Conservation (phyloP, 2,888 invertebrate genomes). For the Nomada fabriciana region DNA sequence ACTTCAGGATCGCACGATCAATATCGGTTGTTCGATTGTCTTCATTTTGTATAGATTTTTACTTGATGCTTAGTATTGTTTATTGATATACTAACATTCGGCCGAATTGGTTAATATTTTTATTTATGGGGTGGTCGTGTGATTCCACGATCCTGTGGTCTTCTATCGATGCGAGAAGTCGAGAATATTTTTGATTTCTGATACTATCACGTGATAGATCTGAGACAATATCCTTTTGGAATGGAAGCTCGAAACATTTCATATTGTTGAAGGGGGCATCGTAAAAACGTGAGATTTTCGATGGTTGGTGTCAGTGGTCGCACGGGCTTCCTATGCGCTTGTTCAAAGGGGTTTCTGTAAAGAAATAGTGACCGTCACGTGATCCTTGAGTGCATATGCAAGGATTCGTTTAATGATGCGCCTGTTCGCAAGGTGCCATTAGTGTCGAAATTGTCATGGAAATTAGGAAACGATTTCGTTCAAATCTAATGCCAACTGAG, state of each 20-base stretch:
- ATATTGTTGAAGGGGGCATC: not conserved
- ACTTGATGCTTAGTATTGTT: not conserved
- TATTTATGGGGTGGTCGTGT: not conserved
- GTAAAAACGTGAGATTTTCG: slow-evolving; percentile 15
- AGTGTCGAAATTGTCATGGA: not conserved
- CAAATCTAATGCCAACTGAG: not conserved
- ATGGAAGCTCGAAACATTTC: slow-evolving; percentile 25
- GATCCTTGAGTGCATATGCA: not conserved
- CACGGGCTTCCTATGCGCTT: not conserved
- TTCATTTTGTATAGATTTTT: not conserved
- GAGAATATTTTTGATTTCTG: not conserved
- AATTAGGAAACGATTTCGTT: slow-evolving; percentile 24
- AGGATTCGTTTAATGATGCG: not conserved
- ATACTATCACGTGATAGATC: not conserved
- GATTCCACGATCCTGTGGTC: not conserved
- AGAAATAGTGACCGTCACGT: slow-evolving; percentile 47
- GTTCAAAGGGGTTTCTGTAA: slow-evolving; percentile 45
- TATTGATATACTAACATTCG: not conserved
- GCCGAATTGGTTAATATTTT: not conserved
- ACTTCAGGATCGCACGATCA: not conserved
- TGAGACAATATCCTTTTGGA: not conserved
- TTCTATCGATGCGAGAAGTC: not conserved
- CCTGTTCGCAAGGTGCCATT: not conserved
- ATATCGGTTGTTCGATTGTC: too few relatives aligned
- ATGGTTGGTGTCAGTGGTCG: not conserved